Evolutionary conservation across 2,797 vertebrate genomes (phyloP), one percentile per base, ranked within the genome.

Genomic region (Notolepis coatsorum): DNA sequence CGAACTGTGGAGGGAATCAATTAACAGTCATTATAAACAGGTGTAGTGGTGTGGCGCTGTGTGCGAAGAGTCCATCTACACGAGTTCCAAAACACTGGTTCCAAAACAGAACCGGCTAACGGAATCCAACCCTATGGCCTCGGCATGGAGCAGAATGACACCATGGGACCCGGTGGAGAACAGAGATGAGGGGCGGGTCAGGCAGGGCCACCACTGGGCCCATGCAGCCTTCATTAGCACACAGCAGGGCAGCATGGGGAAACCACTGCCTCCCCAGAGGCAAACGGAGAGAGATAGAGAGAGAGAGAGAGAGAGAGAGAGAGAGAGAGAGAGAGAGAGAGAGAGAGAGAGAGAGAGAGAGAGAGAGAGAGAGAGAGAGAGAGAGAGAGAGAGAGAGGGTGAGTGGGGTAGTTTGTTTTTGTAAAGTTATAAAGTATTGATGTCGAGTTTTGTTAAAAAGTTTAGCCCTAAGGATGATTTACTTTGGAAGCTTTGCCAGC

Each of bases 201-300:
- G 30, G 28, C 43, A 60, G 42, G 69, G 56, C 69, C 43, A 80
- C 75, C 87, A 85, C 79, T 84, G 77, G 82, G 85, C 31, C 10
- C 79, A n/a, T n/a, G n/a, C n/a, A 82, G 69, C 73, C 86, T 93
- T 92, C 87, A 90, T 93, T 89, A 92, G 79, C 43, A 45, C 92
- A 81, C 93, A 91, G 90, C 88, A 81, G 89, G 91, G 37, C 50
- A 65, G 61, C 87, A 71, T 88, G 87, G 86, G 89, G 91, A 91
- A 89, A 73, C 71, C 62, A 79, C 65, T 35, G 54, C 60, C 64
- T 77, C 81, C 69, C 76, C 76, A 70, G 68, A 80, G 75, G 81
- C 75, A 84, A 88, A 81, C 80, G n/a, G n/a, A 79, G 77, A 68
- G 80, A 81, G 75, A 84, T 77, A 77, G 76, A 55, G 67, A 27